phyloP scores from a whole-genome alignment of 2,113 vertebrate species.

The Bos javanicus region DNA sequence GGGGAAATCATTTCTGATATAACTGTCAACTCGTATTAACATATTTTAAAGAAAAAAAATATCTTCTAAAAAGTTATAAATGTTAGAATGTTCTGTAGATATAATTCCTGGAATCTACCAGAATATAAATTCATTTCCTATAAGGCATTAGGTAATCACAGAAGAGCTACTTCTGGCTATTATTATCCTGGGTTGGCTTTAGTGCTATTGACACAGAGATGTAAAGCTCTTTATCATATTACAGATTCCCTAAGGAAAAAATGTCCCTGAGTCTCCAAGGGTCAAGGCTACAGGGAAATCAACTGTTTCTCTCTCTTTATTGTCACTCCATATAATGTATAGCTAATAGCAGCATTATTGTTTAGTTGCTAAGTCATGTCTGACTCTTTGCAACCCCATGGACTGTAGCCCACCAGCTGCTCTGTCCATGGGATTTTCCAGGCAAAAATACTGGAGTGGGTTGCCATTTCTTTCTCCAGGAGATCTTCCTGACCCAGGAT shows the following conservation, averaged over 20 bases:
- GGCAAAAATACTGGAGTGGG: not conserved
- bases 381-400: not conserved
- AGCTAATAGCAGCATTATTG: not conserved
- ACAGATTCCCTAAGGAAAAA: constrained; percentile 25
- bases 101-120: constrained; percentile 17
- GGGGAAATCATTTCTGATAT: not conserved
- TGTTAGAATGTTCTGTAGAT: not conserved
- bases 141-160: not conserved
- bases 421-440: not conserved
- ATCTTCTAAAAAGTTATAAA: not conserved
- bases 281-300: constrained; percentile 57
- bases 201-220: constrained; percentile 63
- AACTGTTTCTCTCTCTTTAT: constrained; percentile 32
- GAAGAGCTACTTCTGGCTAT: constrained; percentile 27
- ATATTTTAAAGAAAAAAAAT: not conserved
- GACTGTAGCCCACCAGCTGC: not conserved
- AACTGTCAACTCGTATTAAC: not conserved
- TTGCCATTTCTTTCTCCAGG: not conserved
- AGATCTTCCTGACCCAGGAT: not conserved
- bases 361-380: not conserved
- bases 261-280: not conserved
- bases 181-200: constrained; percentile 59
- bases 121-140: constrained; percentile 31
- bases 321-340: not conserved
- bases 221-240: constrained; percentile 60